Percentiles rank a stretch among this genome's conserved stretches.
These are phyloP conservation scores for Peribatodes rhomboidaria DNA, from an alignment of 2,888 invertebrate genomes.

Conservation along the genomic window DNA sequence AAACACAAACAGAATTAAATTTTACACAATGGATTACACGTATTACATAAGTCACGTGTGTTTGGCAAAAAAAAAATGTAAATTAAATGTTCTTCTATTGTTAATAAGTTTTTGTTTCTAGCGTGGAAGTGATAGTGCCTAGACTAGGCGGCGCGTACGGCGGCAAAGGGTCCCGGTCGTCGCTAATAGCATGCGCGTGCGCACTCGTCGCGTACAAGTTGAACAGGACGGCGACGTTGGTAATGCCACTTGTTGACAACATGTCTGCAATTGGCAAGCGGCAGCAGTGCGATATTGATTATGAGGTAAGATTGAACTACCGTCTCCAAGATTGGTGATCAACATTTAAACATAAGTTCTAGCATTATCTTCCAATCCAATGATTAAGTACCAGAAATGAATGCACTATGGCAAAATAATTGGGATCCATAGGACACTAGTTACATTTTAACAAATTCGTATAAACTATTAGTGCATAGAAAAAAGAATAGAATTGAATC, in stretches of 20 bases:
- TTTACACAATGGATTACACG: no score
- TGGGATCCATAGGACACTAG: no score
- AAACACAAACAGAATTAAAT: no score
- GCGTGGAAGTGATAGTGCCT: conserved; percentile 90
- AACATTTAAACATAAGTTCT: no score
- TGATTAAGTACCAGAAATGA: not conserved
- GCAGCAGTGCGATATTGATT: conserved; percentile 77
- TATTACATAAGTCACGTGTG: no score
- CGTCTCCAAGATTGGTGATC: no score
- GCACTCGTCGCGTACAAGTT: conserved; percentile 89
- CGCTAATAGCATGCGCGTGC: conserved; percentile 87
- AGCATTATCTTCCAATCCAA: no score
- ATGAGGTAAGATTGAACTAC: conserved; percentile 83
- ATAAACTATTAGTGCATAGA: no score
- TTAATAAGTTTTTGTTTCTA: conserved; percentile 57
- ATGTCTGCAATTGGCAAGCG: conserved; percentile 88
- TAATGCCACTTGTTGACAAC: conserved; percentile 88
- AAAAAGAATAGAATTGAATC: no score
- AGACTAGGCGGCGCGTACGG: conserved; percentile 95
- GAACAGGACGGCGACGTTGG: conserved; percentile 87
- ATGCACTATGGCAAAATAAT: no score
- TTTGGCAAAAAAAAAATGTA: no score
- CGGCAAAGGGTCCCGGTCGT: conserved; percentile 89
- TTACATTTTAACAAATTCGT: no score
- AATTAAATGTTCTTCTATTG: not conserved